These are phyloP conservation scores for Steinernema hermaphroditum DNA, from an alignment of 2,888 invertebrate species.

Conservation along the genomic window DNA sequence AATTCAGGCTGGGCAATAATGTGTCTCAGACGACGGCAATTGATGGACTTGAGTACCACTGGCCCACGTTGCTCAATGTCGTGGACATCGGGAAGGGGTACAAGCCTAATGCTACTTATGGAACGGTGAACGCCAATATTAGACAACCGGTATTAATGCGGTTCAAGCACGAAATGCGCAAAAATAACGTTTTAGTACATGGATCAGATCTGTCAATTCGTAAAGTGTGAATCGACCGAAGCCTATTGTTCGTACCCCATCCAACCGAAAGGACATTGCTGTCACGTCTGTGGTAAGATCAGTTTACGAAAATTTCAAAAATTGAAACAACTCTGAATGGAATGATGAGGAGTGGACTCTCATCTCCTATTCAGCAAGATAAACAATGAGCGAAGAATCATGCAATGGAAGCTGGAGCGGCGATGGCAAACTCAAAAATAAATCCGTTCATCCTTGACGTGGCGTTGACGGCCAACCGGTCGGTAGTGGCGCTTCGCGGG, in stretches of 20 bases:
- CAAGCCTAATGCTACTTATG: not conserved
- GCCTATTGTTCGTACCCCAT: slow-evolving; percentile 1
- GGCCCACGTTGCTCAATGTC: not conserved
- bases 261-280: slow-evolving; percentile 13
- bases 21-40: not conserved
- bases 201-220: not conserved
- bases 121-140: not conserved
- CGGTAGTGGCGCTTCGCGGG: no score
- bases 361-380: not conserved
- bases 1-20: not conserved
- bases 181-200: not conserved
- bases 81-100: slow-evolving; percentile 9
- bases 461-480: no score
- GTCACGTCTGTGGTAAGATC: slow-evolving; percentile 1
- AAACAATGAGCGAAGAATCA: not conserved
- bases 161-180: not conserved
- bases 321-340: not conserved
- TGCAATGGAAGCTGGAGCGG: not conserved
- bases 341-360: not conserved
- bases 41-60: slow-evolving; percentile 4
- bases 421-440: no score
- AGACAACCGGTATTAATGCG: not conserved
- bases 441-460: no score
- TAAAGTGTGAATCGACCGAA: not conserved
- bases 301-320: not conserved